Evolutionary conservation across 2,797 vertebrate species (phyloP).

Genomic region (Bovichtus diacanthus): DNA sequence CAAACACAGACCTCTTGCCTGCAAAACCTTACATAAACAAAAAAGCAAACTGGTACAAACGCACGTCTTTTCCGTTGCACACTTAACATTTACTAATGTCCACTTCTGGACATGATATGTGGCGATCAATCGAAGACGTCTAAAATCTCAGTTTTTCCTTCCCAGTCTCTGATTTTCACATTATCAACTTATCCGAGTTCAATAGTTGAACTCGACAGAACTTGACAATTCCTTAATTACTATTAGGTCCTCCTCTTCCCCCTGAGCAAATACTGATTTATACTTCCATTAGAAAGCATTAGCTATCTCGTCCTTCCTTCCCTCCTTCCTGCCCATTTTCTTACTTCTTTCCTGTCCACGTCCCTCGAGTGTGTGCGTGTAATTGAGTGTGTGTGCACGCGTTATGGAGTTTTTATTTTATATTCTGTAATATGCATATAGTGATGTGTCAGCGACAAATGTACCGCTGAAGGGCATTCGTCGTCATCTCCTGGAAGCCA

Average conservation of each 20-base stretch:
- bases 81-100: slow-evolving; percentile 6
- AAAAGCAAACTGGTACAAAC: slow-evolving; percentile 22
- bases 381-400: slow-evolving; percentile 12
- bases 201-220: slow-evolving; percentile 65
- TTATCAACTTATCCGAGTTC: slow-evolving; percentile 67
- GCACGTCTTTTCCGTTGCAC: background rate
- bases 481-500: slow-evolving; percentile 56
- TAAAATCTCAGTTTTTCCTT: slow-evolving; percentile 11
- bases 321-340: slow-evolving; percentile 29
- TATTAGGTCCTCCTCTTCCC: slow-evolving; percentile 55
- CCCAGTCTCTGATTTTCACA: slow-evolving; percentile 45
- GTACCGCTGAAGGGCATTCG: slow-evolving; percentile 54
- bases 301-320: slow-evolving; percentile 34
- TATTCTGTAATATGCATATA: slow-evolving; percentile 46
- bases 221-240: slow-evolving; percentile 70
- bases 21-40: background rate
- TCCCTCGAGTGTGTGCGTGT: slow-evolving; percentile 17
- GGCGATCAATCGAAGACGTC: slow-evolving; percentile 8
- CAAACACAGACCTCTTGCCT: slow-evolving; percentile 21
- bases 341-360: slow-evolving; percentile 21
- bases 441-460: slow-evolving; percentile 59
- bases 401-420: slow-evolving; percentile 25
- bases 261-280: slow-evolving; percentile 66
- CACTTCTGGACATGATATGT: background rate
- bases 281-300: slow-evolving; percentile 60